Base-by-base conservation (phyloP, 2,888 invertebrate species). In the Oegoconia quadripuncta region DNA sequence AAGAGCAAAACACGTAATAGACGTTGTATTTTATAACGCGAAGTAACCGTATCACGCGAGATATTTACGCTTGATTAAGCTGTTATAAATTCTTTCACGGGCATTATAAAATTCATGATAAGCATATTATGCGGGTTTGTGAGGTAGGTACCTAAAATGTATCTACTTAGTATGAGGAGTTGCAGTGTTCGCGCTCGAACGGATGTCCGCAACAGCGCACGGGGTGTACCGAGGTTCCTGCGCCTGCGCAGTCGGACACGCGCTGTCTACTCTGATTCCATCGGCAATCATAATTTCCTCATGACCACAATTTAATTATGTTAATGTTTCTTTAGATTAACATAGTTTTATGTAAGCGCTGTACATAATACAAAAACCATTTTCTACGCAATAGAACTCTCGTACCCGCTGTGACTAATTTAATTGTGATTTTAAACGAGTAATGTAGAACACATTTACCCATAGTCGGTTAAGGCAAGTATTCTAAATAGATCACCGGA, bases 171-270 rank as follows among this genome's bases (percentile, higher is more conserved):
- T 74, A 76, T 72, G 72, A 61, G 63, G 50, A 58, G 59, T 55
- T 61, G 55, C 64, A 60, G 53, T 55, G 62, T 53, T 59, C 39
- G 41, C 48, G 53, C 58, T 65, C 54, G 60, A 60, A 58, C 80
- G 82, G 84, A 82, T 74, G 77, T 81, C 83, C 80, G 74, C 64
- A 68, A 67, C 63, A 61, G 64, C 59, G 58, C 57, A n/a, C n/a
- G n/a, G n/a, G n/a, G 31, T n/a, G 7, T 33, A 27, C 31, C 18
- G 39, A 25, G 41, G 50, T 44, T 42, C 50, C 52, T 47, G 51
- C 47, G 54, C 51, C 17, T 39, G 46, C 56, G 45, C 57, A 53
- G 41, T 50, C 49, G 41, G 58, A 50, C 58, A 55, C 52, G 59
- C 57, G 42, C 46, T 50, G 52, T 42, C 55, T 48, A 42, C 37